Base-by-base conservation (phyloP, 1,140 invertebrate species). In the Drosophila simulans region DNA sequence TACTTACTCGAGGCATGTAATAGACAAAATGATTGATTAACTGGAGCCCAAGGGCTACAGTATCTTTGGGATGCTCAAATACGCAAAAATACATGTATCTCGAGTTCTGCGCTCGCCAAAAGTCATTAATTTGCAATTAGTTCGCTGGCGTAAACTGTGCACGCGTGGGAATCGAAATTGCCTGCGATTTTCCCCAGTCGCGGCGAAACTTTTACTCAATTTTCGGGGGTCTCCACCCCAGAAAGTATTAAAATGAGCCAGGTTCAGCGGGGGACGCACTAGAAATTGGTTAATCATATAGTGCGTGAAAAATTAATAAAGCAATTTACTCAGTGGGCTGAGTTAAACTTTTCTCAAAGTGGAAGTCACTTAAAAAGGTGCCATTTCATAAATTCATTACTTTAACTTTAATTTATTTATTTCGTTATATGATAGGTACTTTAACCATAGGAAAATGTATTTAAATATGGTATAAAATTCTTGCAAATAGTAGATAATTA, bases 61-160 rank as follows among this genome's bases (percentile, higher is more conserved):
- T 55, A 74, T 68, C 62, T 57, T 34, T 45, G 64, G 80, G 83
- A 88, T 88, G 83, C 66, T 84, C 83, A 72, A 83, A 79, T 79
- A 58, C 66, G 4, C 34, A 43, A 31, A 48, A 60, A 68, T 20
- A 25, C 27, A 37, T 45, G 43, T 70, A 72, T 22, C 71, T 53
- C 35, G 53, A 56, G 51, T 73, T 74, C 57, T 73, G 37, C 52
- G 54, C 48, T 76, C 25, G 49, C 54, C 65, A 66, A 88, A 51
- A 88, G 84, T 90, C 84, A 88, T 88, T 88, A 88, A 88, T 88
- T 88, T 88, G 84, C 84, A 88, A 88, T 88, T 88, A 88, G 84
- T 84, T 88, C 59, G 68, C 52, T 62, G 83, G 71, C 79, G 49
- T 74, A 74, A 77, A 64, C 73, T 66, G 48, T 76, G 84, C 82